These are phyloP conservation scores for Abrostola triplasia DNA, from an alignment of 2,888 invertebrate species.

Conservation along the genomic window DNA sequence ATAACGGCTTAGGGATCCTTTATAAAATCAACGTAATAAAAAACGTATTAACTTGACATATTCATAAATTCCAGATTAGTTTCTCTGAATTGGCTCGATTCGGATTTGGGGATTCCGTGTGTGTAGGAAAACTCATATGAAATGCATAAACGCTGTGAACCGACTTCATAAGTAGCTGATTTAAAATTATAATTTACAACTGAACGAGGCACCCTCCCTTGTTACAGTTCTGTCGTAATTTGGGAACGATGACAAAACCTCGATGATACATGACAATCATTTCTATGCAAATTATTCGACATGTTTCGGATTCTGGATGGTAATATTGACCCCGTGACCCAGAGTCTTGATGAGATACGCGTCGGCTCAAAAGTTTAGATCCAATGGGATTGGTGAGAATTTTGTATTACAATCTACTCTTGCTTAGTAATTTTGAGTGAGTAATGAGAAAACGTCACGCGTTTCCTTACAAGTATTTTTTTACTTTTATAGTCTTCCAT, in stretches of 20 bases:
- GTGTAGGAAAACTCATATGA: constrained; percentile 66
- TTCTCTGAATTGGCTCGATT: constrained; percentile 55
- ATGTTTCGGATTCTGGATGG: constrained; percentile 34
- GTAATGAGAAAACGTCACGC: no score
- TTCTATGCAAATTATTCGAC: constrained; percentile 51
- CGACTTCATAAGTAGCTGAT: constrained; percentile 71
- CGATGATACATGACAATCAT: constrained; percentile 52
- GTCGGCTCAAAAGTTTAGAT: constrained; percentile 16
- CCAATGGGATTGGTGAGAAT: background rate
- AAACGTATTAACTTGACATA: constrained; percentile 12
- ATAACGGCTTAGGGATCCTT: background rate
- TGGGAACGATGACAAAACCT: constrained; percentile 53
- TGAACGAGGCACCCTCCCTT: constrained; percentile 41
- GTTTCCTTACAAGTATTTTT: no score
- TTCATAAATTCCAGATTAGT: constrained; percentile 45
- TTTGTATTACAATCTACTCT: no score
- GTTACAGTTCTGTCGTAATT: constrained; percentile 54
- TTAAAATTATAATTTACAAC: constrained; percentile 77
- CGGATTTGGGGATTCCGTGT: constrained; percentile 56
- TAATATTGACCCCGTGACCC: constrained; percentile 44
- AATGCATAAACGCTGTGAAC: constrained; percentile 68
- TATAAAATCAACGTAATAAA: background rate
- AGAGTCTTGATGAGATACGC: background rate
- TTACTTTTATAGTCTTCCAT: no score
- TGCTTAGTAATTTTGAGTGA: no score